Percentiles rank a stretch among this genome's conserved stretches.
Evolutionary conservation across 2,888 invertebrate genomes (phyloP).

Genomic region (Andrena haemorrhoa): DNA sequence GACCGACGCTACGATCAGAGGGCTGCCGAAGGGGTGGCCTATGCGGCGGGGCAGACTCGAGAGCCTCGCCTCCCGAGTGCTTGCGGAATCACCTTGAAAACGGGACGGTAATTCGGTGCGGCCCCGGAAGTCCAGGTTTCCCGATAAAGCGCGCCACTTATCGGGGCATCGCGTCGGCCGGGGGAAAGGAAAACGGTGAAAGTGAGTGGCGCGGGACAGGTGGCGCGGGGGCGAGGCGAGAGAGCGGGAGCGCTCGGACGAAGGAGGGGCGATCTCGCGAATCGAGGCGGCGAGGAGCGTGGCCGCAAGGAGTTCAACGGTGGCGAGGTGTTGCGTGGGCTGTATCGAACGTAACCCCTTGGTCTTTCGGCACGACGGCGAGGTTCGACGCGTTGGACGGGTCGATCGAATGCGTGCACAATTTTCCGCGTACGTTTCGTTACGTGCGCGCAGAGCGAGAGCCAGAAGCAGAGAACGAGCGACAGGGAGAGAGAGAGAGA

Average conservation of each 20-base stretch:
- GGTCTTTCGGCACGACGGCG: conserved; percentile 62
- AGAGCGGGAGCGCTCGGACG: conserved; percentile 8
- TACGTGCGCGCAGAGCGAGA: conserved; percentile 46
- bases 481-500: conserved; percentile 3
- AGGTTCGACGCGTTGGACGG: conserved; percentile 76
- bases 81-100: background rate
- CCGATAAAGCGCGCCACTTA: conserved; percentile 45
- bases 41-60: background rate
- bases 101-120: background rate
- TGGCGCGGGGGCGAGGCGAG: conserved; percentile 26
- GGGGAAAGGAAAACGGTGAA: conserved; percentile 54
- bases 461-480: background rate
- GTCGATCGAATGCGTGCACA: conserved; percentile 81
- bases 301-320: conserved; percentile 23
- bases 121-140: conserved; percentile 41
- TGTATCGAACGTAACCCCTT: background rate
- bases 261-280: conserved; percentile 29
- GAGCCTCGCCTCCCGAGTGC: background rate
- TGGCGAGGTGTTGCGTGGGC: conserved; percentile 24
- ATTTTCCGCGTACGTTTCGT: conserved; percentile 74
- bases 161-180: conserved; percentile 27
- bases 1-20: background rate
- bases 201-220: conserved; percentile 44
- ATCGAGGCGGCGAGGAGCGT: conserved; percentile 25
- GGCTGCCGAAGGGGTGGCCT: background rate